These are phyloP conservation scores for Colaptes auratus DNA, from an alignment of 2,113 vertebrate species.

Conservation along the genomic window DNA sequence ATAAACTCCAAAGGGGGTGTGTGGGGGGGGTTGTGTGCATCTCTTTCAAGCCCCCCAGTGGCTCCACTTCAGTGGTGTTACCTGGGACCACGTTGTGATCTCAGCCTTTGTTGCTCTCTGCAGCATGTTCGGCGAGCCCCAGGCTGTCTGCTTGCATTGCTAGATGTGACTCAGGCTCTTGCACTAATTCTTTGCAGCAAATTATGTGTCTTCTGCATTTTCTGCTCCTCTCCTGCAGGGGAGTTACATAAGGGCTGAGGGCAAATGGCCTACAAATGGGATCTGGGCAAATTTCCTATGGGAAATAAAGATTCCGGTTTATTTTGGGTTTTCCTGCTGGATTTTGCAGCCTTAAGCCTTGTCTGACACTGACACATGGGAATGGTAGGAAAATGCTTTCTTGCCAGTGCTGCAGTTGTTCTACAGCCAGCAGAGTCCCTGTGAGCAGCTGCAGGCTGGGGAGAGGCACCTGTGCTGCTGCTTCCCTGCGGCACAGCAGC, in stretches of 20 bases:
- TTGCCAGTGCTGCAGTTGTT: neutral
- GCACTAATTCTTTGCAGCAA: constrained; percentile 6
- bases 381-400: neutral
- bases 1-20: neutral
- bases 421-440: fast-evolving
- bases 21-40: neutral
- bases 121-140: neutral
- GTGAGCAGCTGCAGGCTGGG: neutral
- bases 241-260: constrained; percentile 31
- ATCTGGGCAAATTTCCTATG: constrained; percentile 37
- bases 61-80: neutral
- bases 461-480: neutral
- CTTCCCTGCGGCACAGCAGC: neutral
- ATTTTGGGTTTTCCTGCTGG: neutral
- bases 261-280: constrained; percentile 19
- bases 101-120: neutral
- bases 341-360: constrained; percentile 20
- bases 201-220: neutral
- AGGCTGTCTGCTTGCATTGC: neutral
- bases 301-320: constrained; percentile 34
- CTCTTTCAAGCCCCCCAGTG: neutral
- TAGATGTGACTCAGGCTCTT: constrained; percentile 32
- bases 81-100: neutral
- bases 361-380: neutral
- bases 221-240: neutral